A percentile compares a stretch with the other conserved stretches of the same genome.
phyloP scores from a whole-genome alignment of 2,888 invertebrate species.

The Zonitis immaculata region DNA sequence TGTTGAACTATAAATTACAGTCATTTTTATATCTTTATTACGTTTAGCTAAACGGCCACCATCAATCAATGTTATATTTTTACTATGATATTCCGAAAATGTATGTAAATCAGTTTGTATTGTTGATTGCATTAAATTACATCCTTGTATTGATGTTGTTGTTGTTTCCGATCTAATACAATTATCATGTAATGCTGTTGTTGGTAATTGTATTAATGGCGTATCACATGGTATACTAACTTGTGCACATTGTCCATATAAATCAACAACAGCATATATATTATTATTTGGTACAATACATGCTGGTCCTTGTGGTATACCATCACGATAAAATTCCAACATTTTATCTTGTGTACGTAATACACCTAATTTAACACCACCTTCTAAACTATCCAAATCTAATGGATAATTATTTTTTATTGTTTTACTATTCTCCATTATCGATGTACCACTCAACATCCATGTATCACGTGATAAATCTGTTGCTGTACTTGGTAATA shows the following conservation, averaged over 20 bases:
- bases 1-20: slow-evolving; percentile 66
- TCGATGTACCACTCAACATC: slow-evolving; percentile 86
- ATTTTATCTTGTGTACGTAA: slow-evolving; percentile 81
- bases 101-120: slow-evolving; percentile 44
- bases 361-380: slow-evolving; percentile 79
- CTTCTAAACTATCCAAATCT: slow-evolving; percentile 75
- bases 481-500: slow-evolving; percentile 84
- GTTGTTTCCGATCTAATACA: slow-evolving; percentile 44
- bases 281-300: slow-evolving; percentile 73
- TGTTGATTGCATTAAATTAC: slow-evolving; percentile 38
- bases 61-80: slow-evolving; percentile 64
- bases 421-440: slow-evolving; percentile 86
- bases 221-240: slow-evolving; percentile 55
- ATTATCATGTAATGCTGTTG: slow-evolving; percentile 26
- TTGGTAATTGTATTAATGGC: slow-evolving; percentile 37
- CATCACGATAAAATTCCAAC: slow-evolving; percentile 81
- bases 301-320: slow-evolving; percentile 81
- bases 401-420: slow-evolving; percentile 79
- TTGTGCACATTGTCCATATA: slow-evolving; percentile 93
- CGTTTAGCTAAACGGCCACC: slow-evolving; percentile 54
- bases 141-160: no score
- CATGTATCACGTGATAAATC: slow-evolving; percentile 89
- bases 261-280: slow-evolving; percentile 90
- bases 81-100: slow-evolving; percentile 63
- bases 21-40: slow-evolving; percentile 50